Evolutionary conservation across 2,888 invertebrate species (phyloP), one percentile per base, ranked within the genome.

Genomic region (Pollenia griseotomentosa): DNA sequence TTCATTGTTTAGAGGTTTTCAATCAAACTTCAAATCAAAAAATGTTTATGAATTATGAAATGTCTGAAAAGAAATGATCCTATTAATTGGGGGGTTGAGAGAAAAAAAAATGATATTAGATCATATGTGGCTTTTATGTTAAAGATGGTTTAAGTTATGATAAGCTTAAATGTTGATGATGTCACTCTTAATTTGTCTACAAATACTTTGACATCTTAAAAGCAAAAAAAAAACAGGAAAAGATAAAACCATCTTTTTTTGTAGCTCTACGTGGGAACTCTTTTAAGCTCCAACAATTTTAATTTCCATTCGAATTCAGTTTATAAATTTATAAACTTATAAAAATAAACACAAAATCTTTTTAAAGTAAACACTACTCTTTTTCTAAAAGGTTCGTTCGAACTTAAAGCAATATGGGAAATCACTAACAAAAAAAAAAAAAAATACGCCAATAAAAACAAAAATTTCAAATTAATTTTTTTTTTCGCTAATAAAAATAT

Each of bases 171-270:
- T 78, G 83, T 70, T 87, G 90, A 91, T 91, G 91, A 91, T 91
- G 91, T 91, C 91, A 91, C 90, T 90, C 88, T 89, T 85, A 89
- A 89, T 89, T 88, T 88, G 89, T 88, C 86, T 75, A 85, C 68
- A 85, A 85, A 88, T 65, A 48, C 40, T 78, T 86, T 87, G 84
- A 87, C 74, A 63, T 87, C 71, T 71, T 63, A 44, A 42, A 44
- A 70, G 57, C 33, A 59, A n/a, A 44, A 42, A 44, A 63, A 51
- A 44, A 23, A 14, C 14, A 59, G 6, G 10, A 42, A 40, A 14
- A n/a, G 63, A 63, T 79, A 73, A 79, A 46, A 51, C 73, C 73
- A 63, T 57, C 46, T 33, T 23, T 53, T 48, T 46, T 46, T 53
- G 16, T 23, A 16, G 33, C 7, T 46, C 46, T 74, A 80, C 79